phyloP scores from a whole-genome alignment of 2,113 vertebrate species.

The Corythornis madagascariensis region DNA sequence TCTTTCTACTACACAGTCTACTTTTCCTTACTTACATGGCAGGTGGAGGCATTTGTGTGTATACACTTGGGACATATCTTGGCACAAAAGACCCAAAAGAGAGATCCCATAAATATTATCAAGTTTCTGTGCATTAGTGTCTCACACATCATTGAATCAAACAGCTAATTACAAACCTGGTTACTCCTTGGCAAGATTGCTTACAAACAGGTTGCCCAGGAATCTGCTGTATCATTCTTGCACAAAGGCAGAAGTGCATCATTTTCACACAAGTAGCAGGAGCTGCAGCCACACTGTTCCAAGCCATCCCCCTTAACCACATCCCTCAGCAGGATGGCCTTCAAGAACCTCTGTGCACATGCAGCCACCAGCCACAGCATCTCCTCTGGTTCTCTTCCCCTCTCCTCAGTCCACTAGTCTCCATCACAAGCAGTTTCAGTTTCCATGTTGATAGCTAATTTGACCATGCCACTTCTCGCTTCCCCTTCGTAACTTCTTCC shows the following conservation, averaged over 20 bases:
- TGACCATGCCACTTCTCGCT: constrained; percentile 15
- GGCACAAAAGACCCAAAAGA: background rate
- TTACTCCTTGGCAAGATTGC: background rate
- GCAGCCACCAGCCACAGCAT: background rate
- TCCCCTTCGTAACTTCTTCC: constrained; percentile 35
- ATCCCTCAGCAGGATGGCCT: background rate
- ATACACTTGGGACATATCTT: background rate
- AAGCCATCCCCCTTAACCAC: background rate
- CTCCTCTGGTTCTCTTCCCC: background rate
- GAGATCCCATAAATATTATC: background rate
- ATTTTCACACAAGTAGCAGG: background rate
- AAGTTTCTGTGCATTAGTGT: background rate
- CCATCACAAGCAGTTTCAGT: constrained; percentile 34
- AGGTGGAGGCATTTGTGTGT: background rate
- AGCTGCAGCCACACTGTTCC: background rate
- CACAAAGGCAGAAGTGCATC: background rate
- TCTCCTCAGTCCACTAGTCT: background rate
- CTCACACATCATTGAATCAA: background rate
- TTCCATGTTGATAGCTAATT: constrained; percentile 49
- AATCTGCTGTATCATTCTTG: background rate
- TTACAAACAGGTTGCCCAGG: background rate
- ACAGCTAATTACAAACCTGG: background rate
- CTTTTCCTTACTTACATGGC: background rate
- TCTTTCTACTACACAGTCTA: background rate
- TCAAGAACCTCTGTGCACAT: background rate